phyloP scores from a whole-genome alignment of 2,888 invertebrate genomes.

The Eristalinus sepulchralis region DNA sequence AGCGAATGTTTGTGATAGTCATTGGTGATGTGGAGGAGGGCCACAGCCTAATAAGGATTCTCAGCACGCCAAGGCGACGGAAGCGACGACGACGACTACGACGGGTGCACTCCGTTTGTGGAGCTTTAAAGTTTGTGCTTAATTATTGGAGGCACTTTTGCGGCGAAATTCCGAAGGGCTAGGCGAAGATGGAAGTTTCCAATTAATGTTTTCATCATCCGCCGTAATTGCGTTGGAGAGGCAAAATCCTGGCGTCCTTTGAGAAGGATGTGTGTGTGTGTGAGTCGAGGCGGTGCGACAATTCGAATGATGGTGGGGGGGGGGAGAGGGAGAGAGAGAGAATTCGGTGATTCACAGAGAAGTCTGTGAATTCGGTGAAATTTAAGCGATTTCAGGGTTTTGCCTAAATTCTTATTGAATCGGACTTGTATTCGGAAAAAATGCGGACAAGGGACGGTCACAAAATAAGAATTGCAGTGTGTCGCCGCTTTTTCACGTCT shows the following conservation, averaged over 20 bases:
- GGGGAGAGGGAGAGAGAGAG: background rate
- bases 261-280: background rate
- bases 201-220: constrained; percentile 31
- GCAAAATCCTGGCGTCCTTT: background rate
- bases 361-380: background rate
- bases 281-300: background rate
- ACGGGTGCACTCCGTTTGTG: background rate
- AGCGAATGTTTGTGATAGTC: background rate
- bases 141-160: constrained; percentile 15
- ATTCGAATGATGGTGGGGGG: background rate
- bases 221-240: constrained; percentile 25
- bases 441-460: no score
- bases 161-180: background rate
- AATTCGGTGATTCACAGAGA: background rate
- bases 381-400: background rate
- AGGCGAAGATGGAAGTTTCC: constrained; percentile 6
- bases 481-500: no score
- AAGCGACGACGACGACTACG: background rate
- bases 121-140: constrained; percentile 22
- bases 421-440: no score
- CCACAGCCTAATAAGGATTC: constrained; percentile 36
- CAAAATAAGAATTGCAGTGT: no score
- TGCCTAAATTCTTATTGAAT: no score
- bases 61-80: background rate
- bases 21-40: constrained; percentile 36